Evolutionary conservation across 2,797 vertebrate genomes (phyloP).

Genomic region (Melanotaenia boesemani): DNA sequence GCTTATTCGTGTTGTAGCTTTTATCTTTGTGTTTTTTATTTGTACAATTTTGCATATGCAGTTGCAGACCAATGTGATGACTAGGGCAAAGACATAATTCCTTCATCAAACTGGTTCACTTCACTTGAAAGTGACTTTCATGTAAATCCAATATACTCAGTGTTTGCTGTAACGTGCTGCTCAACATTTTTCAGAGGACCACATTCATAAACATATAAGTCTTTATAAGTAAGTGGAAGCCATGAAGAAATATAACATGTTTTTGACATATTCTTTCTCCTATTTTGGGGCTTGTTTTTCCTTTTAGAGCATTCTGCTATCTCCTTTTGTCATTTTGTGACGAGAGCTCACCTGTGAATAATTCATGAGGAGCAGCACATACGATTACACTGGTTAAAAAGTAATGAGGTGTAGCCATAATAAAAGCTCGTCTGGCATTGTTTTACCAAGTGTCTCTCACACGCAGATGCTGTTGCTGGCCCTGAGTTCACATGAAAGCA

Average conservation of each 20-base stretch:
- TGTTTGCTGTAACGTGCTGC: constrained; percentile 17
- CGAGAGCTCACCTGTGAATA: constrained; percentile 78
- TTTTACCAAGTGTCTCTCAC: constrained; percentile 79
- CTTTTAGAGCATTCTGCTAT: constrained; percentile 36
- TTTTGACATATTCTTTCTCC: constrained; percentile 57
- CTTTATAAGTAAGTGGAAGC: constrained; percentile 47
- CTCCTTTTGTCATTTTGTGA: constrained; percentile 74
- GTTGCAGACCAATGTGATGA: background rate
- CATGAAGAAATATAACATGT: constrained; percentile 32
- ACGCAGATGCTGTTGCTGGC: constrained; percentile 59
- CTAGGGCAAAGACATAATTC: background rate
- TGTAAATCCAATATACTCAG: background rate
- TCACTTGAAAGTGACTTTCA: constrained; percentile 42
- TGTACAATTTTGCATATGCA: background rate
- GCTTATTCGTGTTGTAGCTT: background rate
- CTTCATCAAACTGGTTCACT: constrained; percentile 40
- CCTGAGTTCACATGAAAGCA: constrained; percentile 75
- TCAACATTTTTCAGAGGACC: constrained; percentile 4
- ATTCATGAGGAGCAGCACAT: constrained; percentile 80
- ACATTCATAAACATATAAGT: constrained; percentile 45
- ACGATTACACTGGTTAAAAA: constrained; percentile 83
- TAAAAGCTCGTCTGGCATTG: constrained; percentile 80
- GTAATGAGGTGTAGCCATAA: constrained; percentile 80
- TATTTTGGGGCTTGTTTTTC: constrained; percentile 64
- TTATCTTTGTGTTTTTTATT: background rate